These are phyloP conservation scores for Centropristis striata DNA, from an alignment of 2,113 vertebrate genomes.

Conservation along the genomic window DNA sequence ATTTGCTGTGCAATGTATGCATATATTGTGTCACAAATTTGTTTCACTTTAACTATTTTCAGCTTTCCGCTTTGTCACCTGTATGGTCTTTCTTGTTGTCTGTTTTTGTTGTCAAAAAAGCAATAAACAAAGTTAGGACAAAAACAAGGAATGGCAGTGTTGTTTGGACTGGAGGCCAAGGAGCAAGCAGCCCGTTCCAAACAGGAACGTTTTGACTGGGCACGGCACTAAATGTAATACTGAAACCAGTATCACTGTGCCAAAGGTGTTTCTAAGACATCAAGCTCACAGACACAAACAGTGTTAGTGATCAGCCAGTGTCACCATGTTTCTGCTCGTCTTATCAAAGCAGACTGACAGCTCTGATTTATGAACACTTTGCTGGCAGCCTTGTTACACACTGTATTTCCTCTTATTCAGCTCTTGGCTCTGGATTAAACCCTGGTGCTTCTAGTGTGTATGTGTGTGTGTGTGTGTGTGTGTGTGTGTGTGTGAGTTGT, in stretches of 20 bases:
- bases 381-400: background rate
- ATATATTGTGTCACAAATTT: too few species aligned
- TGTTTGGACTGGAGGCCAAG: too few species aligned
- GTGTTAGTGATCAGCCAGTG: background rate
- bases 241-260: background rate
- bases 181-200: too few species aligned
- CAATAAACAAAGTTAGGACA: too few species aligned
- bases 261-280: slow-evolving; percentile 14
- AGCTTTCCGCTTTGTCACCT: too few species aligned
- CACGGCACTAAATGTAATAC: too few species aligned
- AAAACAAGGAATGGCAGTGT: too few species aligned
- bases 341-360: slow-evolving; percentile 31
- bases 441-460: background rate
- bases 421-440: slow-evolving; percentile 35
- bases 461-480: slow-evolving; percentile 8
- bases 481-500: slow-evolving; percentile 5
- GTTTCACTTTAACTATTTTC: too few species aligned
- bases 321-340: background rate
- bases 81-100: too few species aligned
- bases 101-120: too few species aligned
- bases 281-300: slow-evolving; percentile 1
- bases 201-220: too few species aligned
- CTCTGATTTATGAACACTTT: slow-evolving; percentile 27
- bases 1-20: too few species aligned
- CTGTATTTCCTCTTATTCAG: slow-evolving; percentile 23